Base-by-base conservation (phyloP, 2,888 invertebrate genomes). In the Ennomos quercinarius region DNA sequence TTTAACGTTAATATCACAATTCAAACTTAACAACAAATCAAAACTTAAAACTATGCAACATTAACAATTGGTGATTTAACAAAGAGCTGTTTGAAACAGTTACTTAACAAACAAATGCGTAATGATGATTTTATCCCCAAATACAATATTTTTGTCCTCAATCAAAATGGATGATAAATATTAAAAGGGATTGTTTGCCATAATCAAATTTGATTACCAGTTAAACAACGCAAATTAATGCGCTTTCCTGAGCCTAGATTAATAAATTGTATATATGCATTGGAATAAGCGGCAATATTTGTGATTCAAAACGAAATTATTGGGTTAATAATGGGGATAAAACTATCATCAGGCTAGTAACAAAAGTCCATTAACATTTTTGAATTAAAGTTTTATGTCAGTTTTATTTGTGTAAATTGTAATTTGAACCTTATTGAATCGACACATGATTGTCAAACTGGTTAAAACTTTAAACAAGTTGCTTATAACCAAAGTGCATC, bases 1-100 rank as follows among this genome's bases (percentile, higher is more conserved):
- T 73, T 68, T 78, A 89, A 86, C 82, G 74, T 67, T 78, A 83
- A 78, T 84, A 85, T 85, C 84, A 84, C 85, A 83, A 80, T 67
- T 68, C 62, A 87, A 90, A 89, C 87, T 82, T 88, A 92, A 92
- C 91, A 80, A 80, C 71, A 91, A 92, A 71, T 90, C 86, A 91
- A 91, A 81, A 63, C 89, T 87, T 92, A 91, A 63, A 89, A 84
- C 68, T 80, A 89, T 51, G 44, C 74, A 91, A 90, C 84, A 83
- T 76, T 76, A 89, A 87, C 84, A 75, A 81, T 6, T 27, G 27
- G 66, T 69, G 46, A 66, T 67, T 73, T 60, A 74, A 74, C 49
- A 74, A 76, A 66, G 65, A 71, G 58, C 61, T 43, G 45, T 57
- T 57, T 72, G 64, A 27, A 27, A 27, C 27, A 27, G 27, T 27